Conservation (phyloP, 2,888 invertebrate species). For the Athripsodes cinereus region DNA sequence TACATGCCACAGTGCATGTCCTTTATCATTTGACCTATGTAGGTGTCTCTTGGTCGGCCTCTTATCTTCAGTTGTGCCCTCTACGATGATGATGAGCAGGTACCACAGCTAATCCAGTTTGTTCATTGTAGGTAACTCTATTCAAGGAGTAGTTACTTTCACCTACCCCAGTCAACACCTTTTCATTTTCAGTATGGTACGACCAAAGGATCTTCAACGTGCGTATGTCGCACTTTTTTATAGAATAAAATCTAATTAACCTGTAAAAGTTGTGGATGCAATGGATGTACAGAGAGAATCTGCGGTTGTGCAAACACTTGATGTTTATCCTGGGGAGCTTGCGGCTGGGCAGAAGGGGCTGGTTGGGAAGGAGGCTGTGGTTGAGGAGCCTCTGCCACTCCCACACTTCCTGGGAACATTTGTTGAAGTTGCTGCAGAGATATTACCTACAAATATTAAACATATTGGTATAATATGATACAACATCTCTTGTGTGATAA, state of each 20-base stretch:
- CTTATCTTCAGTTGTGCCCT: too few species aligned
- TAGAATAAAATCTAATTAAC: conserved; percentile 30
- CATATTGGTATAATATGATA: not conserved
- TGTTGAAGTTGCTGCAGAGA: conserved; percentile 56
- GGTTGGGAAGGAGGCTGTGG: conserved; percentile 29
- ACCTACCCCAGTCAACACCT: too few species aligned
- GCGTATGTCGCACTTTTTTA: too few species aligned
- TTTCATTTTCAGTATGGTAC: too few species aligned
- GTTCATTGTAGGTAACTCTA: too few species aligned
- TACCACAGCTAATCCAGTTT: too few species aligned
- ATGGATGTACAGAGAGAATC: conserved; percentile 33
- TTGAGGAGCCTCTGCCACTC: conserved; percentile 42
- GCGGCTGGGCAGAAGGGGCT: not conserved
- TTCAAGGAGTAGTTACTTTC: too few species aligned
- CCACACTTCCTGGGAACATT: conserved; percentile 46
- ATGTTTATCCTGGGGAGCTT: conserved; percentile 35
- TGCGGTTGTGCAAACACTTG: conserved; percentile 31
- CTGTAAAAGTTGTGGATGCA: conserved; percentile 48
- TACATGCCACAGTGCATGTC: too few species aligned
- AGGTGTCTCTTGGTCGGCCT: too few species aligned
- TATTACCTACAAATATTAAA: conserved; percentile 38
- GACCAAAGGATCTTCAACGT: too few species aligned
- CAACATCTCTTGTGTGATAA: not conserved
- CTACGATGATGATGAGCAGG: too few species aligned
- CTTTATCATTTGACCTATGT: too few species aligned